A percentile compares a stretch with the other conserved stretches of the same genome.
phyloP scores from a whole-genome alignment of 2,888 invertebrate genomes.

The Mimas tiliae region DNA sequence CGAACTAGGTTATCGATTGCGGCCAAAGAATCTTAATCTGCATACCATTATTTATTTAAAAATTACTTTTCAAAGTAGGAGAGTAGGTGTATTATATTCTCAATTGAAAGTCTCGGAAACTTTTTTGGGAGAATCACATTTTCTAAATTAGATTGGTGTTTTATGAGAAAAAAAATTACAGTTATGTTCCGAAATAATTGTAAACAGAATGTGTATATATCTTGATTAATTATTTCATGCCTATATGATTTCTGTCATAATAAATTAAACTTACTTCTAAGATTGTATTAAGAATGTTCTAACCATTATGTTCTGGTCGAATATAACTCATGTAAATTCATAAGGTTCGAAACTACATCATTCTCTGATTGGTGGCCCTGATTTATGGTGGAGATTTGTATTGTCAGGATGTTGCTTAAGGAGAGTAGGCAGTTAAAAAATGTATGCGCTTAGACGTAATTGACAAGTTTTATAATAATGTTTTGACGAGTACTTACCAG shows the following conservation, averaged over 20 bases:
- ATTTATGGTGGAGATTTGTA: conserved; percentile 2
- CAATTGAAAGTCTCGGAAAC: background rate
- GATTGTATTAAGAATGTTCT: conserved; percentile 5
- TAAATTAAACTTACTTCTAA: background rate
- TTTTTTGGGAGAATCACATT: background rate
- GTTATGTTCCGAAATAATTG: background rate
- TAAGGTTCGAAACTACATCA: background rate
- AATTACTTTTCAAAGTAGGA: conserved; percentile 35
- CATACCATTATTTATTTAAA: conserved; percentile 19
- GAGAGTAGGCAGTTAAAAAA: background rate
- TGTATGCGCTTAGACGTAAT: background rate
- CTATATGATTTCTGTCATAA: background rate
- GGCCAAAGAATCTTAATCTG: conserved; percentile 16
- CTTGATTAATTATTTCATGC: too few species aligned
- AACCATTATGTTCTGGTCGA: too few species aligned
- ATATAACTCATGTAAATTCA: conserved; percentile 1
- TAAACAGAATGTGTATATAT: too few species aligned
- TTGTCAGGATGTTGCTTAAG: background rate
- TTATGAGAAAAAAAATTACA: background rate
- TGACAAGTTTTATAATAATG: too few species aligned
- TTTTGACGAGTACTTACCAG: background rate
- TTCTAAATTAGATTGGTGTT: background rate
- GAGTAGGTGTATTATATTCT: background rate
- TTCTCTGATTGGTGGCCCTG: background rate
- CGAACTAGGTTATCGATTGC: conserved; percentile 21